Evolutionary conservation across 2,113 vertebrate genomes (phyloP).

Genomic region (Lophochroa leadbeateri): DNA sequence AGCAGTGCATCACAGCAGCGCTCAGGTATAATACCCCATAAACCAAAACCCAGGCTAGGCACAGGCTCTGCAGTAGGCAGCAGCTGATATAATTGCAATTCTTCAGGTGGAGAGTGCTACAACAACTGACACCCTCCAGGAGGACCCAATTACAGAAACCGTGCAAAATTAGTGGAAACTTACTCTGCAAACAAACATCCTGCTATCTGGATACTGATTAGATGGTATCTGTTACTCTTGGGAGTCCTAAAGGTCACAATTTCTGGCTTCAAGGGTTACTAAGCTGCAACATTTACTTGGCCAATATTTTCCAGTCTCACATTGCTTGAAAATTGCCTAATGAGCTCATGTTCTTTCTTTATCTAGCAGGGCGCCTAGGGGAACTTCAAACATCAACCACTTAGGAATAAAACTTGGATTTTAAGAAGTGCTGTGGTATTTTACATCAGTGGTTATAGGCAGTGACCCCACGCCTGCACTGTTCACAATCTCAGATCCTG

Average conservation of each 20-base stretch:
- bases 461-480: neutral
- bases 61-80: neutral
- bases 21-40: neutral
- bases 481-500: neutral
- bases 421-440: neutral
- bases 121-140: constrained; percentile 1
- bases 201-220: constrained; percentile 68
- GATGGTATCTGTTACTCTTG: constrained; percentile 50
- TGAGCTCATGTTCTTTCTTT: constrained; percentile 50
- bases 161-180: constrained; percentile 64
- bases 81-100: neutral
- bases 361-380: constrained; percentile 41
- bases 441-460: neutral
- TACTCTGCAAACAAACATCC: constrained; percentile 58
- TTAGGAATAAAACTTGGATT: constrained; percentile 16
- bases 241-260: constrained; percentile 65
- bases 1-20: neutral
- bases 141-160: constrained; percentile 33
- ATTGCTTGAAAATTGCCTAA: constrained; percentile 63
- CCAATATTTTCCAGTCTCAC: constrained; percentile 66
- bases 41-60: neutral
- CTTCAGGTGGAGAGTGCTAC: neutral
- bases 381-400: constrained; percentile 49
- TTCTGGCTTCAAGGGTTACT: constrained; percentile 69
- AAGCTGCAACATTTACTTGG: constrained; percentile 62